Conservation (phyloP, 2,797 vertebrate genomes). For the Lophotriccus pileatus region DNA sequence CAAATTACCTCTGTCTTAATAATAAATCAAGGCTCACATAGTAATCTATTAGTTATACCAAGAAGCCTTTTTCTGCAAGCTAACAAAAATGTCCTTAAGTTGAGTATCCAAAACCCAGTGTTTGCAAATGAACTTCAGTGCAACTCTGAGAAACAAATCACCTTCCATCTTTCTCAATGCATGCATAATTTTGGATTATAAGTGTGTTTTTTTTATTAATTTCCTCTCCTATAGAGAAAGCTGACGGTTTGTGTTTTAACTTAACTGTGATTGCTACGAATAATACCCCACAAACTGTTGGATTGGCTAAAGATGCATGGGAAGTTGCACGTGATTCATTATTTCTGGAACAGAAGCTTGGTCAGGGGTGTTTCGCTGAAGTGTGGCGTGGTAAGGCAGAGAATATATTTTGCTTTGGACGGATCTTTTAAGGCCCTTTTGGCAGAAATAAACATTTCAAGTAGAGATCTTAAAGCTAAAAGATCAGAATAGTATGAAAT, state of each 20-base stretch:
- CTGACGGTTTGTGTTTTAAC: constrained; percentile 98
- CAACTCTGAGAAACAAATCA: constrained; percentile 37
- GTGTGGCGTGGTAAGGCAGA: constrained; percentile 97
- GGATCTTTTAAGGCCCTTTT: constrained; percentile 67
- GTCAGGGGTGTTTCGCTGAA: constrained; percentile 98
- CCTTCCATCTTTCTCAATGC: constrained; percentile 85
- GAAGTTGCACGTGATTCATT: constrained; percentile 90
- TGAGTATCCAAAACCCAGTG: not conserved
- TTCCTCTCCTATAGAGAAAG: constrained; percentile 90
- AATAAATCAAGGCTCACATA: constrained; percentile 5
- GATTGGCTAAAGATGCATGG: constrained; percentile 98
- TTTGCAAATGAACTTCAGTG: constrained; percentile 1
- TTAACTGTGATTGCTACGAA: constrained; percentile 93
- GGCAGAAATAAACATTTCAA: constrained; percentile 54
- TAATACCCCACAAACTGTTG: constrained; percentile 93
- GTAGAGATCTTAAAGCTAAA: constrained; percentile 25
- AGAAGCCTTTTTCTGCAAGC: not conserved
- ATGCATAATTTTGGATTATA: constrained; percentile 84
- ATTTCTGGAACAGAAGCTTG: constrained; percentile 91
- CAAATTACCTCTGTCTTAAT: constrained; percentile 9
- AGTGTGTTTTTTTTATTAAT: constrained; percentile 86
- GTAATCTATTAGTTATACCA: constrained; percentile 10
- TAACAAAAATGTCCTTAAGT: not conserved
- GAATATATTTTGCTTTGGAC: constrained; percentile 75
- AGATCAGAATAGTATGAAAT: not conserved